Evolutionary conservation across 2,797 vertebrate genomes (phyloP), one percentile per base, ranked within the genome.

Genomic region (Anguilla pacifica): DNA sequence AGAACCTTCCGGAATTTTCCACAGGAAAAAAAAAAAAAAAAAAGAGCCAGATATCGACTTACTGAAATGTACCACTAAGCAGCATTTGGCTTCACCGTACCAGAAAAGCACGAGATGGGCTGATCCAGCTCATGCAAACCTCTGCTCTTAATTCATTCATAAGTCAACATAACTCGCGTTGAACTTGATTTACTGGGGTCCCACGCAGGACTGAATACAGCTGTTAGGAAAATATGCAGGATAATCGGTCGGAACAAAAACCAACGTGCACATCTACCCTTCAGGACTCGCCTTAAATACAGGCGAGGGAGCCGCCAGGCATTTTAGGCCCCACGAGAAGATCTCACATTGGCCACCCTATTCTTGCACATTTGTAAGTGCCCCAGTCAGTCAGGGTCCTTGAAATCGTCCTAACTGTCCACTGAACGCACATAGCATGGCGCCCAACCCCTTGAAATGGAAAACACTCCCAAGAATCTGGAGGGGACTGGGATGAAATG

Each of bases 1-100:
- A 94, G 91, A 46, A 11, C 7, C 46, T 25, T 83, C 43, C 81
- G 10, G 22, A 53, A 17, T 7, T 6, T 7, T 35, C 1, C 53
- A 61, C 39, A 85, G 15, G 7, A 46, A 46, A 13, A 84, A 13
- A 19, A 17, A 1, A 28, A 28, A 64, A 64, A 22, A 25, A 28
- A 28, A 64, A 64, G 4, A 25, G 0, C 5, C 25, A 70, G n/a
- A 13, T 72, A 10, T 15, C 70, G 2, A 11, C 28, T 72, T 35
- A 10, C 31, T 13, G 17, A 79, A 43, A 79, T 43, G 74, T 39
- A 43, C 19, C 74, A 79, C 15, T 43, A 17, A 79, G 19, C 0
- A 0, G 28, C 13, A 15, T 11, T 31, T 35, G 70, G 28, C 35
- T 35, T 35, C 9, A 13, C 11, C 1, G 31, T 13, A 9, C 70